These are phyloP conservation scores for Orientallactaga bullata DNA, from an alignment of 2,113 vertebrate genomes.

Conservation along the genomic window DNA sequence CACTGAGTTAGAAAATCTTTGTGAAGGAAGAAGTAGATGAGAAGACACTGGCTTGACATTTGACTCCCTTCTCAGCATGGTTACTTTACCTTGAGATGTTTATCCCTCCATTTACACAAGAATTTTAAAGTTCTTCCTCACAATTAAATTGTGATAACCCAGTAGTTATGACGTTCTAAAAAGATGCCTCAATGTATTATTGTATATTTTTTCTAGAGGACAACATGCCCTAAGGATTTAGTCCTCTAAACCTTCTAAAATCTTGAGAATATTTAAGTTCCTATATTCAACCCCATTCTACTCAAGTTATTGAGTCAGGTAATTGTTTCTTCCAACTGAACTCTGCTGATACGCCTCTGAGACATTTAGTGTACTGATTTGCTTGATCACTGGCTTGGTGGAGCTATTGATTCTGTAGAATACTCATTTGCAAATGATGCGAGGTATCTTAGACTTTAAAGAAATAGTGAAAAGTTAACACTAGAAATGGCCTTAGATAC, in stretches of 20 bases:
- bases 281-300: neutral
- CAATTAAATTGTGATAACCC: conserved; percentile 25
- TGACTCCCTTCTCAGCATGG: conserved; percentile 1
- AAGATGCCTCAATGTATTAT: neutral
- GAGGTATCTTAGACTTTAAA: neutral
- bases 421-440: neutral
- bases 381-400: neutral
- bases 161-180: conserved; percentile 22
- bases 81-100: neutral
- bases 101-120: neutral
- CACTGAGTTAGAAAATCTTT: neutral
- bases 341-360: neutral
- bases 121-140: neutral
- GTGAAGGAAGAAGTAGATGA: conserved; percentile 15
- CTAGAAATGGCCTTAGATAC: neutral
- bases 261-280: neutral
- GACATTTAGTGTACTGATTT: neutral
- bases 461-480: conserved; percentile 12
- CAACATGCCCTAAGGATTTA: neutral
- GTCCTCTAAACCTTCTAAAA: neutral
- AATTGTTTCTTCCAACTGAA: neutral
- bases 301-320: neutral
- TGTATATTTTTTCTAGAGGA: neutral
- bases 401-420: neutral
- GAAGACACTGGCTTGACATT: neutral